Conservation (phyloP, 2,888 invertebrate species). For the Athrips mouffetella region DNA sequence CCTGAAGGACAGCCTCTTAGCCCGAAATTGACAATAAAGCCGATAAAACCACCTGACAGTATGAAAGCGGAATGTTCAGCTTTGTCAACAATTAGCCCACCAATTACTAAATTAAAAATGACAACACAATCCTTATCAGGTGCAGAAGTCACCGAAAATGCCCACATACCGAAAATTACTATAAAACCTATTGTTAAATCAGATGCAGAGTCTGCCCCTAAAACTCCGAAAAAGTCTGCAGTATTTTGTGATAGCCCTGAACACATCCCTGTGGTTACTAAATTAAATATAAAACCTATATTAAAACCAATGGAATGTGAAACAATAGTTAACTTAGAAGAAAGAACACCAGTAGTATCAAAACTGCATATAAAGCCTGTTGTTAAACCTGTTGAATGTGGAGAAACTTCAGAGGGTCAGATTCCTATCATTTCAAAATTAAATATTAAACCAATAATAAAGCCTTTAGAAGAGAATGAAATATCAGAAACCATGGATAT, state of each 20-base stretch:
- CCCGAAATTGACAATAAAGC: slow-evolving; percentile 73
- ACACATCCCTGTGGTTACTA: slow-evolving; percentile 63
- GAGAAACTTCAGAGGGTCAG: slow-evolving; percentile 41
- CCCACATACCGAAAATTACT: slow-evolving; percentile 78
- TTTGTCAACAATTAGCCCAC: slow-evolving; percentile 28
- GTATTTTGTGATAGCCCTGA: slow-evolving; percentile 48
- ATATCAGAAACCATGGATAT: slow-evolving; percentile 42
- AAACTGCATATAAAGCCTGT: slow-evolving; percentile 76
- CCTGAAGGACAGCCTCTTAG: slow-evolving; percentile 60
- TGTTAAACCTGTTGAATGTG: slow-evolving; percentile 27
- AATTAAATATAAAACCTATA: slow-evolving; percentile 69
- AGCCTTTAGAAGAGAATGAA: slow-evolving; percentile 38
- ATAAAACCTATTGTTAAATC: slow-evolving; percentile 71
- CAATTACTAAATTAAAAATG: slow-evolving; percentile 50
- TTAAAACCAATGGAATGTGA: slow-evolving; percentile 62
- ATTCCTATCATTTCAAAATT: slow-evolving; percentile 52
- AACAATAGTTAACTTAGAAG: slow-evolving; percentile 48
- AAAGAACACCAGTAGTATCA: slow-evolving; percentile 72
- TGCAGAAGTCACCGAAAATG: slow-evolving; percentile 51
- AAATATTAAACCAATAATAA: slow-evolving; percentile 57
- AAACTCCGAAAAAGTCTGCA: slow-evolving; percentile 44
- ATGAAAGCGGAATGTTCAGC: slow-evolving; percentile 36
- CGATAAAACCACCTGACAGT: slow-evolving; percentile 58
- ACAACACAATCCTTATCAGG: slow-evolving; percentile 44
- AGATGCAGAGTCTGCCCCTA: slow-evolving; percentile 41